phyloP scores from a whole-genome alignment of 2,888 invertebrate species.

The Fragum fragum region DNA sequence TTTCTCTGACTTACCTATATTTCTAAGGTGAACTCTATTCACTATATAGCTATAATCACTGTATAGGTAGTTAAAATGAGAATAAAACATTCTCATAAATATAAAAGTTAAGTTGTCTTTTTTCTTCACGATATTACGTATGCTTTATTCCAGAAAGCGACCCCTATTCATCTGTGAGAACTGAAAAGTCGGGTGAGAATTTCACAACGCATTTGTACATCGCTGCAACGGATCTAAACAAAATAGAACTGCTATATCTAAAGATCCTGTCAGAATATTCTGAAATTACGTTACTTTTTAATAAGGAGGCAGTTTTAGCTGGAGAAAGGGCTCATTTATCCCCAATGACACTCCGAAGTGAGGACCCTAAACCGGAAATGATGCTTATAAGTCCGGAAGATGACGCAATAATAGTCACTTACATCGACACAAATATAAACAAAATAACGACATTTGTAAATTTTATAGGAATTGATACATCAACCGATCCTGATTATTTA shows the following conservation, averaged over 20 bases:
- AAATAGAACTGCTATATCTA: conserved; percentile 57
- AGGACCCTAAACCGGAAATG: conserved; percentile 57
- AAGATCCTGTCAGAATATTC: conserved; percentile 65
- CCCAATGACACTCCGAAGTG: conserved; percentile 54
- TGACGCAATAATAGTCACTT: conserved; percentile 43
- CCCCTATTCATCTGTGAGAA: conserved; percentile 48
- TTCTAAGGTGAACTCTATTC: no score
- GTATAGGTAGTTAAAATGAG: no score
- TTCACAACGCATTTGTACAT: conserved; percentile 59
- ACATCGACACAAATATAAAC: conserved; percentile 56
- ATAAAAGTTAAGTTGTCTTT: no score
- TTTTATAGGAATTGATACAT: conserved; percentile 61
- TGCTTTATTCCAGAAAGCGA: conserved; percentile 41
- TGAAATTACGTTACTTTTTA: conserved; percentile 62
- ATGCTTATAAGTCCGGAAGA: conserved; percentile 40
- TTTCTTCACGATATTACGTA: no score
- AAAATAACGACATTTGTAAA: conserved; percentile 59
- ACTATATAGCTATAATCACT: no score
- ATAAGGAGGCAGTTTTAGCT: conserved; percentile 40
- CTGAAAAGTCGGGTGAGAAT: conserved; percentile 49
- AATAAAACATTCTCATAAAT: no score
- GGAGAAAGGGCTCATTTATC: conserved; percentile 49
- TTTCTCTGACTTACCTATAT: no score
- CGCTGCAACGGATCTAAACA: conserved; percentile 37
- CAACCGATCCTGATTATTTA: conserved; percentile 38